Evolutionary conservation across 2,888 invertebrate species (phyloP).

Genomic region (Invenusta paracnida): DNA sequence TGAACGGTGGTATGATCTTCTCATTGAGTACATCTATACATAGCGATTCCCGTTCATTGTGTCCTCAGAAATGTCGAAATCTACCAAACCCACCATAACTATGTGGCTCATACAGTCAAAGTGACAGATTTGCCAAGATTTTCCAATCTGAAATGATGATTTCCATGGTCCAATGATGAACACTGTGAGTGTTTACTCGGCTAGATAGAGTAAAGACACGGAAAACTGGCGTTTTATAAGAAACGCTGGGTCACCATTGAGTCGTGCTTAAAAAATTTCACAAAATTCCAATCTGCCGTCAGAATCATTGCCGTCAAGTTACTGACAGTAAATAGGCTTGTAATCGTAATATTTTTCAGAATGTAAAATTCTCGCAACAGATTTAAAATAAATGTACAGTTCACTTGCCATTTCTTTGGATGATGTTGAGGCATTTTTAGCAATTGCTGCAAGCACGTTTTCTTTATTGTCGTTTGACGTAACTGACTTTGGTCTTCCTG

Average conservation of each 20-base stretch:
- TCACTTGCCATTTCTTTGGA: neutral
- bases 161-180: slow-evolving; percentile 3
- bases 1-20: slow-evolving; percentile 33
- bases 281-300: slow-evolving; percentile 21
- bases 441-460: slow-evolving; percentile 35
- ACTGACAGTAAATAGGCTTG: neutral
- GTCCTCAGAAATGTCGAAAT: slow-evolving; percentile 24
- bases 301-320: neutral
- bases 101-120: neutral
- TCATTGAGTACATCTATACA: slow-evolving; percentile 35
- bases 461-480: slow-evolving; percentile 1
- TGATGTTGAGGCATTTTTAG: slow-evolving; percentile 16
- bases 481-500: slow-evolving; percentile 31
- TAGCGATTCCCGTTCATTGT: slow-evolving; percentile 14
- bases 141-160: slow-evolving; percentile 23
- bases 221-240: slow-evolving; percentile 9
- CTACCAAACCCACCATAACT: slow-evolving; percentile 27
- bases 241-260: slow-evolving; percentile 25
- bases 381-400: neutral
- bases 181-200: slow-evolving; percentile 18
- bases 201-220: slow-evolving; percentile 24
- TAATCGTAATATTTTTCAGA: slow-evolving; percentile 25
- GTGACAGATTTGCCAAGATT: slow-evolving; percentile 9
- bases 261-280: slow-evolving; percentile 14
- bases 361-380: slow-evolving; percentile 15